Percentiles rank a stretch among this genome's conserved stretches.
These are phyloP conservation scores for Dioctria rufipes DNA, from an alignment of 2,888 invertebrate species.

Conservation along the genomic window DNA sequence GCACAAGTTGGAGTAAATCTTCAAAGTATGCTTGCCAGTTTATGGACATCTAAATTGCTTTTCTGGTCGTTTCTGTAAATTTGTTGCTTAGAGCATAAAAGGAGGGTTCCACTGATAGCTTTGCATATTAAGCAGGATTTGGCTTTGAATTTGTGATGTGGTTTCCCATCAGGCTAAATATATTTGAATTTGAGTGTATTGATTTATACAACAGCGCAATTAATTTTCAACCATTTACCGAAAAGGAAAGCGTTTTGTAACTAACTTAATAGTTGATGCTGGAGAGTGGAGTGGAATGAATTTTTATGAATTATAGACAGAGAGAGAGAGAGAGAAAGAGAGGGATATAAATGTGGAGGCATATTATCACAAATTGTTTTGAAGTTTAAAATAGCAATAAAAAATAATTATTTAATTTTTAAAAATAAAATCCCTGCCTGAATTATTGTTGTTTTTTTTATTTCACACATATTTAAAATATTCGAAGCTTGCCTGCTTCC, in stretches of 20 bases:
- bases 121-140: conserved; percentile 52
- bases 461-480: too few species aligned
- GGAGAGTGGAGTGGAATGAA: background rate
- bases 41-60: conserved; percentile 49
- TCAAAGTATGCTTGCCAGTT: conserved; percentile 50
- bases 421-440: too few species aligned
- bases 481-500: too few species aligned
- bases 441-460: too few species aligned
- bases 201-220: conserved; percentile 19
- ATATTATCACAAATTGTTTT: too few species aligned
- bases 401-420: too few species aligned
- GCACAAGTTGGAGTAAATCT: conserved; percentile 37
- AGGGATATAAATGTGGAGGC: too few species aligned
- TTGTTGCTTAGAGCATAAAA: conserved; percentile 38
- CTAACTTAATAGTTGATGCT: background rate
- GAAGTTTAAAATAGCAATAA: too few species aligned
- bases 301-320: background rate
- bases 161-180: conserved; percentile 2
- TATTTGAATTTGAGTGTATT: conserved; percentile 22
- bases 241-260: background rate
- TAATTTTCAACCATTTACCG: conserved; percentile 40
- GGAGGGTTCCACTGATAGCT: conserved; percentile 41
- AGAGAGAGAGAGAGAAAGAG: too few species aligned
- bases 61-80: conserved; percentile 49
- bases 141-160: conserved; percentile 50